A percentile compares a stretch with the other conserved stretches of the same genome.
phyloP scores from a whole-genome alignment of 2,888 invertebrate genomes.

The Peribatodes rhomboidaria region DNA sequence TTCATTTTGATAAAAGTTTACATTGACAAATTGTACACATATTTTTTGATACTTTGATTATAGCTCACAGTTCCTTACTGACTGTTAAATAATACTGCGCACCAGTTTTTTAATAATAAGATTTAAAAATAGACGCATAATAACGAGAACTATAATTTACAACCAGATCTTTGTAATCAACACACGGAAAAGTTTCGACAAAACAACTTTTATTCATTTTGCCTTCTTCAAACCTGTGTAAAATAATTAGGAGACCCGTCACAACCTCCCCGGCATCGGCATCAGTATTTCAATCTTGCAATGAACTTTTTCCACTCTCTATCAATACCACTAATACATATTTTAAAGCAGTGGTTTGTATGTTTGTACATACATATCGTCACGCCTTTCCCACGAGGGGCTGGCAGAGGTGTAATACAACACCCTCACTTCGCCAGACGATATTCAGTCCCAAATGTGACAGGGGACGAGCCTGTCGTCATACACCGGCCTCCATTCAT shows the following conservation, averaged over 20 bases:
- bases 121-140: constrained; percentile 19
- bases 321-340: too few species aligned
- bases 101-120: constrained; percentile 10
- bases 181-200: not conserved
- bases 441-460: too few species aligned
- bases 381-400: too few species aligned
- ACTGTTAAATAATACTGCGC: not conserved
- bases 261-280: not conserved
- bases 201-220: constrained; percentile 1
- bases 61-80: not conserved
- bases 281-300: not conserved
- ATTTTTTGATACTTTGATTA: not conserved
- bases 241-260: not conserved
- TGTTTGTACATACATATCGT: too few species aligned
- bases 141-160: constrained; percentile 14
- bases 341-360: too few species aligned
- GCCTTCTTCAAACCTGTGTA: not conserved
- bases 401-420: too few species aligned
- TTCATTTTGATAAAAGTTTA: too few species aligned
- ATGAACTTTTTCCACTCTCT: not conserved
- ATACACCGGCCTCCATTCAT: too few species aligned
- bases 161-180: constrained; percentile 9
- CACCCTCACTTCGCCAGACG: too few species aligned
- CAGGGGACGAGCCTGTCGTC: too few species aligned
- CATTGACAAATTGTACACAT: too few species aligned